Evolutionary conservation across 2,797 vertebrate genomes (phyloP).

Genomic region (Schizopygopsis malacanthus): DNA sequence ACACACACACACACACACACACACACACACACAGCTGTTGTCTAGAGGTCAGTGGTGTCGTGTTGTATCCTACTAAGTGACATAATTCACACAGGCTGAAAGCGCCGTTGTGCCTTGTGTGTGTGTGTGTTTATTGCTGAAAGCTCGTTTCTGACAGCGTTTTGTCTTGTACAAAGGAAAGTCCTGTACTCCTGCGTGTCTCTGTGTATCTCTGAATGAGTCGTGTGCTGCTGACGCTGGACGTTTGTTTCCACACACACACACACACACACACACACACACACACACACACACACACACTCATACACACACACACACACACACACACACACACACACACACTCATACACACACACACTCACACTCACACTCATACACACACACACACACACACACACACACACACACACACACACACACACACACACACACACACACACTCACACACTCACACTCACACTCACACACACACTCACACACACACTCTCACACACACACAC

Average conservation of each 20-base stretch:
- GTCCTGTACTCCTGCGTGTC: constrained; percentile 10
- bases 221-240: background rate
- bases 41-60: constrained; percentile 8
- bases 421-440: no score
- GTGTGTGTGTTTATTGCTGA: constrained; percentile 25
- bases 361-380: no score
- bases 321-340: no score
- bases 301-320: no score
- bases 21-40: constrained; percentile 12
- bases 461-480: no score
- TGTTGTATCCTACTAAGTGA: constrained; percentile 23
- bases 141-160: constrained; percentile 27
- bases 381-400: background rate
- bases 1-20: background rate
- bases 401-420: no score
- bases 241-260: background rate
- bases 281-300: no score
- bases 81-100: constrained; percentile 24
- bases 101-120: background rate
- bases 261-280: background rate
- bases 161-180: constrained; percentile 41
- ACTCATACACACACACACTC: no score
- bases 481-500: background rate
- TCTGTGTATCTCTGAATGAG: background rate
- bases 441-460: no score